phyloP scores from a whole-genome alignment of 2,113 vertebrate species.

The Eidolon helvum region DNA sequence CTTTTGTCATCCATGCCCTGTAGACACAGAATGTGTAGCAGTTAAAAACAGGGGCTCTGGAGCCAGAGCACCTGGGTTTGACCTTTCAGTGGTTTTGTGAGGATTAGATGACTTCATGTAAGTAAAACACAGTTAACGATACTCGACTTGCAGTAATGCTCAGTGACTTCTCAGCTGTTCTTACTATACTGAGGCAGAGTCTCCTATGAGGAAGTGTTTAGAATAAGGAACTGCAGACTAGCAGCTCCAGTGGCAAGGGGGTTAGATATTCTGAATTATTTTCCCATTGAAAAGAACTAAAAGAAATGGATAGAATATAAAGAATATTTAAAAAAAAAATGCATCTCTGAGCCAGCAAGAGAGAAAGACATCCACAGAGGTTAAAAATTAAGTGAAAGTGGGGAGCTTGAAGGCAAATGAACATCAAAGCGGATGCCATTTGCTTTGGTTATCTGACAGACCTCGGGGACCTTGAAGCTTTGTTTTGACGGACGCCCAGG shows the following conservation, averaged over 20 bases:
- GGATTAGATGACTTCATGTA: background rate
- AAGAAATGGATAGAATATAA: background rate
- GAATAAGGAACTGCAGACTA: background rate
- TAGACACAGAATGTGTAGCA: background rate
- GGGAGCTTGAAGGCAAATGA: background rate
- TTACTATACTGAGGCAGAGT: background rate
- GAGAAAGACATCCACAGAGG: background rate
- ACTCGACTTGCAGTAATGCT: background rate
- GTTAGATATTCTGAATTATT: background rate
- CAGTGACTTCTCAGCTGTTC: background rate
- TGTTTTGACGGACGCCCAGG: background rate
- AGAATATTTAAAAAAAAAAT: background rate
- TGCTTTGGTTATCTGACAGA: background rate
- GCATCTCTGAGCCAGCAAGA: background rate
- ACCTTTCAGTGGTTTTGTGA: background rate
- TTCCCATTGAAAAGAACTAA: background rate
- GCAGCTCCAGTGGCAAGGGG: background rate
- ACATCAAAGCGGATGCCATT: background rate
- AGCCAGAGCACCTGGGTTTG: background rate
- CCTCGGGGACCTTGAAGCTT: background rate
- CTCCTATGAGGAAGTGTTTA: background rate
- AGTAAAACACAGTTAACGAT: background rate
- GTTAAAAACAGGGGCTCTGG: background rate
- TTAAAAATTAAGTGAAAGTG: background rate
- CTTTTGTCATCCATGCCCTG: background rate